Conservation (phyloP, 2,797 vertebrate species). For the Simalia tracyae region DNA sequence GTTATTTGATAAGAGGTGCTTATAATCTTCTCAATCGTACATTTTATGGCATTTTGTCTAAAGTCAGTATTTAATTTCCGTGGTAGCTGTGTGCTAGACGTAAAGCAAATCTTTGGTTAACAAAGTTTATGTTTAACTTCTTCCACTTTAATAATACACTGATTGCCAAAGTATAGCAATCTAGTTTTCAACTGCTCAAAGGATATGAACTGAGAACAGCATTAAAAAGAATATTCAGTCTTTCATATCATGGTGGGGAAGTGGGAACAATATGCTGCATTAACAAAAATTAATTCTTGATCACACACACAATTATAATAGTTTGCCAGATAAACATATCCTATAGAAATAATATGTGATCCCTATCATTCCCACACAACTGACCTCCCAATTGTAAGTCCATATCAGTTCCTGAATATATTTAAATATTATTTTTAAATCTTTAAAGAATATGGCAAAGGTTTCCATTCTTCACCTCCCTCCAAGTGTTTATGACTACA, state of each 20-base stretch:
- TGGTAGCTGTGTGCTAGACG: conserved; percentile 57
- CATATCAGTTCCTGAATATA: not conserved
- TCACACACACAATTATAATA: not conserved
- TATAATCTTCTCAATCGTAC: conserved; percentile 61
- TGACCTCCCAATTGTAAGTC: not conserved
- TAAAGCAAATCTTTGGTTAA: conserved; percentile 43
- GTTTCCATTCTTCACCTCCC: not conserved
- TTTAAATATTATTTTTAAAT: not conserved
- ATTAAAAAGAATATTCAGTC: not conserved
- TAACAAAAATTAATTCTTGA: not conserved
- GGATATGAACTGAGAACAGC: not conserved
- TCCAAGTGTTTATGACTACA: not conserved
- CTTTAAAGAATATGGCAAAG: not conserved
- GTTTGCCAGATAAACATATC: not conserved
- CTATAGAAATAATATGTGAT: not conserved
- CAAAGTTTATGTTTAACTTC: conserved; percentile 44
- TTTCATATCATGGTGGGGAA: not conserved
- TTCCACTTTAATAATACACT: conserved; percentile 4
- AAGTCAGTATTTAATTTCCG: conserved; percentile 67
- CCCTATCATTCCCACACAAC: not conserved
- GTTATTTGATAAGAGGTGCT: conserved; percentile 44
- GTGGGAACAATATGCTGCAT: not conserved
- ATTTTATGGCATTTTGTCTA: conserved; percentile 64
- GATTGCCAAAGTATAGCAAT: not conserved
- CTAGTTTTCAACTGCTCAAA: not conserved